Base-by-base conservation (phyloP, 2,113 vertebrate species). In the Nothobranchius kuhntae region DNA sequence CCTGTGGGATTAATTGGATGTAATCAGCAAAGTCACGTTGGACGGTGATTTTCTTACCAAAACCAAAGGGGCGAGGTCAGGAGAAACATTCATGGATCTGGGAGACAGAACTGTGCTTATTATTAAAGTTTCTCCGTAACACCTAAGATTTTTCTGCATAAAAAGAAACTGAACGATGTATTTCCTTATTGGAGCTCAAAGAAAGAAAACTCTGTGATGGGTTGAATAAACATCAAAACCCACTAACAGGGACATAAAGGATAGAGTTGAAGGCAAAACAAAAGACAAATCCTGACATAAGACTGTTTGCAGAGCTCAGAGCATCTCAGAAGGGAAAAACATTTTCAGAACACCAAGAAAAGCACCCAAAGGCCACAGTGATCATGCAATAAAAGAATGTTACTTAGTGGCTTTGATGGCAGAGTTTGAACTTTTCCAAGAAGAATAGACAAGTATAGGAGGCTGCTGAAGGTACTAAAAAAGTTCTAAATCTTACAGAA, bases 1-100 rank as follows among this genome's bases (percentile, higher is more conserved):
- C 65, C 64, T 67, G 58, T 48, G 66, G 44, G 40, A 67, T 48
- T 67, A 53, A 61, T 17, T 61, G 40, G 40, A 65, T n/a, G 46
- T 55, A 74, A 74, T 74, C 71, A 56, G 57, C 21, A 48, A 55
- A 54, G 4, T 13, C 38, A 30, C 52, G 52, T 44, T 45, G 21
- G 60, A 15, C 36, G 24, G 40, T 13, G 11, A 30, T 46, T 53
- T 26, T 55, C 15, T 17, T 2, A n/a, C 14, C 36, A 48, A 60
- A 47, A 14, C 53, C 42, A 38, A 40, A 57, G 35, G 1, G 30
- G 13, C n/a, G 3, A 59, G 15, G 4, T 55, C 53, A 21, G 14
- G 12, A 9, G 15, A 38, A 66, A 66, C 36, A 9, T 21, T 1
- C 4, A n/a, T 7, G 9, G 4, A n/a, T 24, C 6, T 55, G 9